phyloP scores from a whole-genome alignment of 2,797 vertebrate species.

The Anguilla anguilla region DNA sequence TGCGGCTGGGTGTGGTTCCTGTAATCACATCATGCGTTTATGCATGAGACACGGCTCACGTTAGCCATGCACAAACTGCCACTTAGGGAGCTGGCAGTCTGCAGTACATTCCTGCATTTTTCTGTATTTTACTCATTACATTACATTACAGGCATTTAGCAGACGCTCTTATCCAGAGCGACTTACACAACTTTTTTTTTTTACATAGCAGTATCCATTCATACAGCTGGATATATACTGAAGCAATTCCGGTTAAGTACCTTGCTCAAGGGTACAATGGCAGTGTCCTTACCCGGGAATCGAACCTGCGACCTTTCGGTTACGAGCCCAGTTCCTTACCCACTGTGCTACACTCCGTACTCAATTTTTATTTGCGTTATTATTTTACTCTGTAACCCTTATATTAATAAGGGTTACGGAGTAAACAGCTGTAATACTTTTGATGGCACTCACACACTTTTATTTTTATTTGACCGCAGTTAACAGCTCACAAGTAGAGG shows the following conservation, averaged over 20 bases:
- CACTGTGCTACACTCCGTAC: no score
- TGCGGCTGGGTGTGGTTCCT: not conserved
- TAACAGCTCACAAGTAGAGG: not conserved
- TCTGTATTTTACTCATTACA: not conserved
- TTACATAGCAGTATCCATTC: no score
- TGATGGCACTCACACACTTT: not conserved
- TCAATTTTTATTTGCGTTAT: not conserved
- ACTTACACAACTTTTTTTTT: no score
- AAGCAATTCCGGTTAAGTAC: no score
- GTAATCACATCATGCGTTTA: not conserved
- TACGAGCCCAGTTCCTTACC: no score
- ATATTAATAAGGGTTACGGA: not conserved
- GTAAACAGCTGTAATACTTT: not conserved
- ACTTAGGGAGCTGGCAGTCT: not conserved
- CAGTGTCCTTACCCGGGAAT: no score
- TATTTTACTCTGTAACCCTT: not conserved
- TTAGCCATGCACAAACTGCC: not conserved
- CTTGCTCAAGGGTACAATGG: no score
- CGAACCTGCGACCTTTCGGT: no score
- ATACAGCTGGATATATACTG: no score
- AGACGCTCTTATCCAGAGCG: no score
- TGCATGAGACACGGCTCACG: not conserved
- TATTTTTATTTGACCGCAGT: not conserved
- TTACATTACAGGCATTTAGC: no score
- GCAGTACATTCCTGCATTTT: not conserved